Conservation (phyloP, 2,797 vertebrate species). For the Heliangelus exortis region DNA sequence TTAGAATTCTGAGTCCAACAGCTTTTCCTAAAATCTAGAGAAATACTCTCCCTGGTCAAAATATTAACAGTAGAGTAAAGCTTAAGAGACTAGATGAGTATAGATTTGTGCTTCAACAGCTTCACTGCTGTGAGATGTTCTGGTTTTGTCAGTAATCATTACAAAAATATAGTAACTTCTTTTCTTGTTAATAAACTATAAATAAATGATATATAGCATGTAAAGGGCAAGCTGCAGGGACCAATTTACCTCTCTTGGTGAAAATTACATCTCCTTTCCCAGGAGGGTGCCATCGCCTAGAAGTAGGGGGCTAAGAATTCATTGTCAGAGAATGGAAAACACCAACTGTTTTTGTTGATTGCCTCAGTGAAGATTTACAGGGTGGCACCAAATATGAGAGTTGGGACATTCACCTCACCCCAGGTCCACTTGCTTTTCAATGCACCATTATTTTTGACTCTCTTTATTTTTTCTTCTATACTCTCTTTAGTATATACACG, state of each 20-base stretch:
- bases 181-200: conserved; percentile 25
- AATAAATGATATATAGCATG: conserved; percentile 37
- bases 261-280: conserved; percentile 17
- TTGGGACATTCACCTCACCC: neutral
- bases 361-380: neutral
- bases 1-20: neutral
- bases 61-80: neutral
- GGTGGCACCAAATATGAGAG: neutral
- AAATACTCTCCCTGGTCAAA: neutral
- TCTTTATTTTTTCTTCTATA: neutral
- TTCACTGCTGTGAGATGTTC: neutral
- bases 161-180: conserved; percentile 5
- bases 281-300: neutral
- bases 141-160: conserved; percentile 10
- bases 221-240: conserved; percentile 11
- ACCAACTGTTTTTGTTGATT: conserved; percentile 37
- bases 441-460: neutral
- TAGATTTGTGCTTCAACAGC: neutral
- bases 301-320: conserved; percentile 32
- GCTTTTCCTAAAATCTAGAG: neutral
- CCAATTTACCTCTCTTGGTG: conserved; percentile 49
- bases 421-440: neutral
- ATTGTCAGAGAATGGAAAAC: neutral
- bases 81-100: neutral
- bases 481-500: neutral